phyloP scores from a whole-genome alignment of 2,797 vertebrate species.

The Eremophila alpestris region DNA sequence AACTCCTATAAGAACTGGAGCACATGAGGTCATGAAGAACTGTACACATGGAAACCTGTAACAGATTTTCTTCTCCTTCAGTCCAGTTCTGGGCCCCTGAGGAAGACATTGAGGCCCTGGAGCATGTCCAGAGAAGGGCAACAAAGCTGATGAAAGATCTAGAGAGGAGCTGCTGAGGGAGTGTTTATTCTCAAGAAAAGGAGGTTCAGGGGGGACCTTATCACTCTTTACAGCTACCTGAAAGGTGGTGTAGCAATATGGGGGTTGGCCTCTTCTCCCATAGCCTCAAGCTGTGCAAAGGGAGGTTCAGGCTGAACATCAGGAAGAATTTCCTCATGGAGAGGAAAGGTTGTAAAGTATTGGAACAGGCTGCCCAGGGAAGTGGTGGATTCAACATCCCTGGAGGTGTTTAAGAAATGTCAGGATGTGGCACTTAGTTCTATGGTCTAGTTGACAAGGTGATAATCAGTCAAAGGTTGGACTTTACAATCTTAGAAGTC shows the following conservation, averaged over 20 bases:
- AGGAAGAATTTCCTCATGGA: neutral
- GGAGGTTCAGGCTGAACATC: accelerated
- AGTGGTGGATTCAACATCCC: neutral
- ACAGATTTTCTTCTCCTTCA: neutral
- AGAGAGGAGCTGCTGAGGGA: neutral
- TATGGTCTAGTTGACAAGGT: neutral
- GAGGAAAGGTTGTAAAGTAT: neutral
- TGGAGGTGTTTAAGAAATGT: neutral
- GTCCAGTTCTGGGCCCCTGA: neutral
- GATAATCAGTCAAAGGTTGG: neutral
- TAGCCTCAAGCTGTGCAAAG: neutral
- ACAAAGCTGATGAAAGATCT: neutral
- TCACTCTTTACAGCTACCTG: neutral
- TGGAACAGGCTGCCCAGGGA: neutral
- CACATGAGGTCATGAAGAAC: neutral
- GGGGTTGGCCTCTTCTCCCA: neutral
- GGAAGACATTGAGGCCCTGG: neutral
- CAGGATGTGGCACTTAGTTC: neutral
- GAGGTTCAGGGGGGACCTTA: too few relatives aligned
- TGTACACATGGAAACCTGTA: neutral
- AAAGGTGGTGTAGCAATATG: neutral
- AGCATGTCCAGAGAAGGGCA: neutral
- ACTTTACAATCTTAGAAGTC: neutral
- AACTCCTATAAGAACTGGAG: neutral
- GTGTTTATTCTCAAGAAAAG: neutral